Base-by-base conservation (phyloP, 2,797 vertebrate species). In the Pangasius sanitwongsei region DNA sequence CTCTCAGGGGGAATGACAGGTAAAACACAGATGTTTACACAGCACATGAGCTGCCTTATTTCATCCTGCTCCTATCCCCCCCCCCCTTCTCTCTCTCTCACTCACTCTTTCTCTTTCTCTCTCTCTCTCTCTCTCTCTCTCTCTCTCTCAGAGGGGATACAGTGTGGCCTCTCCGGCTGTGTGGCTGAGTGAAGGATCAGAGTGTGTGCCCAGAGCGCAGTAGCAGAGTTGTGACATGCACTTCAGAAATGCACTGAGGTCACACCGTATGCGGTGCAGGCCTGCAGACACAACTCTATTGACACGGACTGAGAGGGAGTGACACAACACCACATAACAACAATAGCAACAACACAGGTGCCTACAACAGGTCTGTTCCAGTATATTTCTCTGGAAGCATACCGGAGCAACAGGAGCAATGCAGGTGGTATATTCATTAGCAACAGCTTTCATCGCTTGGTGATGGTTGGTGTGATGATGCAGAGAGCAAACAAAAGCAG, bases 1-100 rank as follows among this genome's bases (percentile, higher is more conserved):
- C 91, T 90, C 91, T 90, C 90, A 41, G 87, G 92, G 88, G 89
- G 86, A 90, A 91, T 92, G 92, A 92, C 92, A 91, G 92, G 91
- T 93, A 92, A 91, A 92, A 92, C 91, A 92, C 91, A 91, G 89
- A 92, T 93, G 91, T 93, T 92, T 92, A 90, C 89, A 92, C 88
- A 90, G 88, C 85, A 86, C 87, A 89, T 85, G 77, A 65, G 89
- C 87, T 87, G 88, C 89, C 77, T 90, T 92, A 87, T 92, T 92
- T 91, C 90, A 89, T 91, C 86, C 89, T 85, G 61, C 86, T 86
- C 87, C 88, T n/a, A 89, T 77, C 67, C 77, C 59, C 28, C 55
- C 18, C 61, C 18, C 41, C 72, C 72, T n/a, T 84, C 55, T 9
- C 88, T 72, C 65, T 87, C 55, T 83, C 72, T 85, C 65, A 84